Evolutionary conservation across 1,140 invertebrate genomes (phyloP), one percentile per base, ranked within the genome.

Genomic region (Copidosoma floridanum): DNA sequence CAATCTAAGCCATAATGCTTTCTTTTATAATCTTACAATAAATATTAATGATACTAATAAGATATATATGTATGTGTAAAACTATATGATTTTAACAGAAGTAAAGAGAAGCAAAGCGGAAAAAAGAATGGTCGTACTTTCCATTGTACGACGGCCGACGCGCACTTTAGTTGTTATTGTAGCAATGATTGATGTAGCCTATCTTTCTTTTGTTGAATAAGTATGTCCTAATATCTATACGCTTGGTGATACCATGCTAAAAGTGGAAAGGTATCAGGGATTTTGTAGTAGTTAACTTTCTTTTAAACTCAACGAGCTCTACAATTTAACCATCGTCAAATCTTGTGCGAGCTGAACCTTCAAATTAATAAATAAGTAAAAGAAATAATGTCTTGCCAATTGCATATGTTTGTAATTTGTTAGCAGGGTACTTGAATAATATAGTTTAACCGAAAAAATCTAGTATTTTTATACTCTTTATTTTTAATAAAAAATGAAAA

Each of bases 371-470:
- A 56, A 58, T 35, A 46, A 61, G n/a, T n/a, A n/a, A n/a, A n/a
- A n/a, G n/a, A n/a, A n/a, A n/a, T n/a, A n/a, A 61, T 51, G 54
- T 62, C 46, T 66, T 59, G 52, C 62, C 62, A 62, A 62, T 43
- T 54, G 51, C 16, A 56, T 46, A 62, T 52, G 43, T 56, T 62
- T 47, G 55, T 54, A 57, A 44, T 63, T 63, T 58, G 41, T 55
- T 61, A 55, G 52, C 58, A 55, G 52, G 52, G 58, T 61, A 61
- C 52, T 61, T 55, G 58, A 55, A 51, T 57, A 58, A 57, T 57
- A 57, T 63, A 57, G 55, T 57, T 62, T 62, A 62, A 62, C 55
- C 54, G 50, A 48, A 63, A 55, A 58, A 63, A 57, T 53, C 27
- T 55, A 61, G 58, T 61, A 61, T 61, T 61, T 61, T 61, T 61